Evolutionary conservation across 2,797 vertebrate genomes (phyloP), one percentile per base, ranked within the genome.

Genomic region (Acomys russatus): DNA sequence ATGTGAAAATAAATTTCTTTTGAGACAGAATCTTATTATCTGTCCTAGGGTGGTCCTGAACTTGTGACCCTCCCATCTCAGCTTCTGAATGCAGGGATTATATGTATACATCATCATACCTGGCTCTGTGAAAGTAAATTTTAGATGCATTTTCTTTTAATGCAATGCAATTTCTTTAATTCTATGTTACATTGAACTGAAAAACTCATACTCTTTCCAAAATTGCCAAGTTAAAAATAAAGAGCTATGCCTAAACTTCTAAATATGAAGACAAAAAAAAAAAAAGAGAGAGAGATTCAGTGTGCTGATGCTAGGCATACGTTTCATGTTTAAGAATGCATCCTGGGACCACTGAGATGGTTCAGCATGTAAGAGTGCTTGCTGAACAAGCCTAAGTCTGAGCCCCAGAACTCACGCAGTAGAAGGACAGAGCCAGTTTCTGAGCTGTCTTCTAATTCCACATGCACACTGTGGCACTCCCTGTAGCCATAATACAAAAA

Each of bases 201-300:
- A 96, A 90, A 64, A 51, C 15, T 73, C 49, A 44, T 18, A 15
- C 88, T 83, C 64, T 94, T 82, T 91, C 66, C 54, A 90, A 97
- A 94, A 78, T 49, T 90, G 28, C 64, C n/a, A 85, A 86, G 33
- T 56, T 76, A 94, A 96, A 94, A 73, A 92, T 90, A 92, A 93
- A 63, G 59, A 66, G 8, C 15, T 51, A 44, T 83, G 59, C 38
- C 87, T 64, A 90, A 91, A 70, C 12, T 91, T 92, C 6, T 25
- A 94, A 91, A 68, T 83, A 86, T 79, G 80, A 87, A 89, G 70
- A 63, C 83, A 6, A 76, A 94, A 92, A 84, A 92, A 84, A n/a
- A n/a, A n/a, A n/a, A n/a, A n/a, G n/a, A n/a, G n/a, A n/a, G n/a
- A 63, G 56, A 54, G n/a, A 66, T 70, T 18, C 6, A 76, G 17